Base-by-base conservation (phyloP, 2,888 invertebrate species). In the Drosophila mimetica region DNA sequence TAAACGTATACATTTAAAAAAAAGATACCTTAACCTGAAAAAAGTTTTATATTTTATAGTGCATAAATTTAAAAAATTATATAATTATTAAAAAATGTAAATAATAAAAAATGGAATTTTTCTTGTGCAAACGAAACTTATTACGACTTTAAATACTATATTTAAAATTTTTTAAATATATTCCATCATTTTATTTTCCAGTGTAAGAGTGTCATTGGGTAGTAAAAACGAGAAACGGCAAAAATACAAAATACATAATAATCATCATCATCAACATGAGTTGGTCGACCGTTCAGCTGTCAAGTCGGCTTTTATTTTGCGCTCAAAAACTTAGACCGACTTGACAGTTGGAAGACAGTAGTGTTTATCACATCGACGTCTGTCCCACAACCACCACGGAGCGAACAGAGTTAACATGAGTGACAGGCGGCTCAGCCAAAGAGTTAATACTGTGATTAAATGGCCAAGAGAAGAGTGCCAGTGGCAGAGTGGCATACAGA, bases 371-470 rank as follows among this genome's bases (percentile, higher is more conserved):
- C 82, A 83, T 86, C 54, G 61, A 53, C 65, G 46, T 46, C 54
- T 47, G 51, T 47, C 53, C 57, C 34, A 48, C 57, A 50, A 47
- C 65, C 30, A 9, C 14, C 7, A 13, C 46, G 20, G 42, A 41
- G 55, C 34, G 57, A 51, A 41, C 55, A 66, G 71, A 75, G 69
- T 77, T 79, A 82, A 80, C 83, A 77, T 83, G 88, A 88, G 77
- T 89, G 89, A 89, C 89, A 89, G 63, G 89, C 86, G 79, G 88
- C 88, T 89, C 89, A 77, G 84, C 78, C 76, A 89, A 89, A 88
- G 89, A 88, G 90, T 89, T 89, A 89, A 88, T 86, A 83, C 88
- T 76, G 85, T 80, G 78, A 87, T 89, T 89, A 89, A 88, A 88
- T 80, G 87, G 79, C 80, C 86, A 71, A 71, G 55, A 78, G 86